These are phyloP conservation scores for Cheilosia impressa DNA, from an alignment of 2,888 invertebrate genomes.

Conservation along the genomic window DNA sequence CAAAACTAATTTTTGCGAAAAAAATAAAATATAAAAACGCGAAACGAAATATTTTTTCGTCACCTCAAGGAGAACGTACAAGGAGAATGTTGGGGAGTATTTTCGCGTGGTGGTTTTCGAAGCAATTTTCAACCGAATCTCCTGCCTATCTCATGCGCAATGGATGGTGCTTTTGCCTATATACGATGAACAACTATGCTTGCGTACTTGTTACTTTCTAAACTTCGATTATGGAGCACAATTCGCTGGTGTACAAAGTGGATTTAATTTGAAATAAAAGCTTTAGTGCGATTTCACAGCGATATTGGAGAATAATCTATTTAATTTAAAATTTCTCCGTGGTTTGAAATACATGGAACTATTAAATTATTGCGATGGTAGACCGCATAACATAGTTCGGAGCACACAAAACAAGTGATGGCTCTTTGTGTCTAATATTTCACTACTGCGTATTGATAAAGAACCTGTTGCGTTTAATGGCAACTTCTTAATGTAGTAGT, in stretches of 20 bases:
- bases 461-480: slow-evolving; percentile 28
- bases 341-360: slow-evolving; percentile 1
- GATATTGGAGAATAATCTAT: slow-evolving; percentile 10
- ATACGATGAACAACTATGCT: slow-evolving; percentile 18
- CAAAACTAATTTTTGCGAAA: slow-evolving; percentile 42
- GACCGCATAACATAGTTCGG: not conserved
- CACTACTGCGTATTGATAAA: slow-evolving; percentile 19
- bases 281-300: slow-evolving; percentile 21
- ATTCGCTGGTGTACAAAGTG: slow-evolving; percentile 21
- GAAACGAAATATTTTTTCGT: slow-evolving; percentile 45
- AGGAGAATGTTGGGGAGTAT: slow-evolving; percentile 45
- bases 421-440: slow-evolving; percentile 17
- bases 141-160: slow-evolving; percentile 53
- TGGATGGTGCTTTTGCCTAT: slow-evolving; percentile 48
- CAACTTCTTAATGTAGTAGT: slow-evolving; percentile 14
- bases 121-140: slow-evolving; percentile 33
- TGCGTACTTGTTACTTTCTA: slow-evolving; percentile 23
- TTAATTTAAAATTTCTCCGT: slow-evolving; percentile 7
- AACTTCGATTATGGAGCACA: slow-evolving; percentile 34
- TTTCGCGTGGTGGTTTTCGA: slow-evolving; percentile 52
- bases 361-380: not conserved
- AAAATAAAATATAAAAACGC: slow-evolving; percentile 44
- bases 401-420: slow-evolving; percentile 1
- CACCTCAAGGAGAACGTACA: slow-evolving; percentile 48
- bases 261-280: slow-evolving; percentile 46